Base-by-base conservation (phyloP, 53 echinoderm and acorn worm genomes). In the Paracentrotus lividus region DNA sequence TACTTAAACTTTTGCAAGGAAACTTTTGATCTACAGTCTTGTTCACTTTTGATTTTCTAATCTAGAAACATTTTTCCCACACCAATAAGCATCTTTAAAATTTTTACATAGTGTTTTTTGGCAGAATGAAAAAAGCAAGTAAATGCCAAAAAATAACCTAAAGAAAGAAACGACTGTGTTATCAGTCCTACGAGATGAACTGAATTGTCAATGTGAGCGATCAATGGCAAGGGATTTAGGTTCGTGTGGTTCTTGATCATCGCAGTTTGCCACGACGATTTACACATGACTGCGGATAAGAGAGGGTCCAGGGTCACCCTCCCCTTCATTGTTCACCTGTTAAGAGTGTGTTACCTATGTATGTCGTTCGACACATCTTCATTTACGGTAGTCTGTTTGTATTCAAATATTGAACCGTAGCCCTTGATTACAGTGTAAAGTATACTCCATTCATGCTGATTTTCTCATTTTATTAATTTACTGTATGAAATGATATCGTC, bases 101-200 rank as follows among this genome's bases (percentile, higher is more conserved):
- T n/a, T n/a, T n/a, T n/a, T n/a, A n/a, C n/a, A n/a, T n/a, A n/a
- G n/a, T n/a, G n/a, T n/a, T n/a, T n/a, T n/a, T n/a, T n/a, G n/a
- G n/a, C n/a, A n/a, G n/a, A n/a, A n/a, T n/a, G n/a, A n/a, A n/a
- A n/a, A n/a, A n/a, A n/a, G n/a, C n/a, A n/a, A n/a, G n/a, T n/a
- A n/a, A n/a, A n/a, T n/a, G n/a, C n/a, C n/a, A n/a, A n/a, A n/a
- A n/a, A n/a, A n/a, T n/a, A n/a, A 31, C 8, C 32, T 6, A 31
- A 38, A 72, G 36, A 5, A 38, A 20, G 44, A 58, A 58, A 88
- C 58, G 40, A 2, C 88, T 88, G 88, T 57, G 34, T 38, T 38
- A n/a, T 23, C 57, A 88, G 88, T 9, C n/a, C 88, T 88, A 88
- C 34, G 8, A 49, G 84, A 84, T n/a, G 84, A 49, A 51, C n/a